Evolutionary conservation across 2,797 vertebrate genomes (phyloP), one percentile per base, ranked within the genome.

Genomic region (Acipenser ruthenus): DNA sequence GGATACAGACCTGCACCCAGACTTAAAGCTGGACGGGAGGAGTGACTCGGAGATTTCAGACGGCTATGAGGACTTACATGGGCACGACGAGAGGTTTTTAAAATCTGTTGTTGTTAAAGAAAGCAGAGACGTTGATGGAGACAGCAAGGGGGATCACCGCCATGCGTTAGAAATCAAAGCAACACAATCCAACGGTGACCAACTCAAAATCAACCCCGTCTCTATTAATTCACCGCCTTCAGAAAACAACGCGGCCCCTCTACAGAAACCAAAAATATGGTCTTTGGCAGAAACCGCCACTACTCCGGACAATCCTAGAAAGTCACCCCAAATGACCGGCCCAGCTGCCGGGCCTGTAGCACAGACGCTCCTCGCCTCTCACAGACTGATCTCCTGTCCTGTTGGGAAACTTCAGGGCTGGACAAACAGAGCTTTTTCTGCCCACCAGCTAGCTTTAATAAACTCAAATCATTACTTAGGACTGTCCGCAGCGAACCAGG

Each of bases 221-320:
- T 79, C 87, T 66, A 83, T 80, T 15, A 83, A 79, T 74, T 94
- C 93, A 0, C 90, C 92, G 9, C 82, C 87, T 66, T 88, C 88
- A 67, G 90, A 91, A 65, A 91, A 85, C 80, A 86, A 81, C 78
- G 82, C 89, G 6, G 76, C 85, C 63, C 84, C 86, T 6, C 83
- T 77, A 61, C 92, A 93, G 61, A 97, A 97, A 73, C 95, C 95
- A 77, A 98, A 98, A 83, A 98, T 98, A 82, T 98, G 95, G 95
- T 98, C 95, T 65, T 81, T 98, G 83, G 95, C 95, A 47, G 95
- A 97, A 83, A 98, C 95, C 0, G 95, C 95, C 73, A 93, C 95
- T 49, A 93, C 94, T 65, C 95, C 95, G 49, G 96, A 98, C 89
- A 96, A 94, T 86, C 95, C 95, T n/a, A 92, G 93, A 69, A 96